These are phyloP conservation scores for Hylomyscus alleni DNA, from an alignment of 2,797 vertebrate species.

Conservation along the genomic window DNA sequence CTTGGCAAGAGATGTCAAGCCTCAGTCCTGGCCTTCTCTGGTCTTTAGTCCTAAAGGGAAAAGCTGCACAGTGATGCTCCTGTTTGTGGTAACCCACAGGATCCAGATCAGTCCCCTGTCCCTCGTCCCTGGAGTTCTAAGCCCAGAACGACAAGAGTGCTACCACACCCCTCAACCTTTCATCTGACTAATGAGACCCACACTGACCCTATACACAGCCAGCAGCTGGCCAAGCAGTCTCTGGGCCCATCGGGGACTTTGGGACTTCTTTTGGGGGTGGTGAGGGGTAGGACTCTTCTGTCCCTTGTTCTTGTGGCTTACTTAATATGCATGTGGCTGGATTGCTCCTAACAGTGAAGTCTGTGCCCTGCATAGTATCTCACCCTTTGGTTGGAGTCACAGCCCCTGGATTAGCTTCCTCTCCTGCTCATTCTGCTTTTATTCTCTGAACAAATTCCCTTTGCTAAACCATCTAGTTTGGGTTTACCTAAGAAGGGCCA, in stretches of 20 bases:
- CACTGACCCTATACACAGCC: neutral
- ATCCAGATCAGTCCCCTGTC: neutral
- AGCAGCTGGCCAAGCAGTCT: neutral
- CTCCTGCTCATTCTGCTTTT: neutral
- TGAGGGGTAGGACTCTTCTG: neutral
- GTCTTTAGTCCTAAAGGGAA: neutral
- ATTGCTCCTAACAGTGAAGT: neutral
- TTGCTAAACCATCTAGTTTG: slow-evolving; percentile 25
- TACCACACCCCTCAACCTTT: neutral
- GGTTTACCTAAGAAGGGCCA: slow-evolving; percentile 45
- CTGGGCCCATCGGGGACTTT: neutral
- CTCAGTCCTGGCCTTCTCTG: neutral
- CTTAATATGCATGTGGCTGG: neutral
- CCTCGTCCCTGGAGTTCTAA: neutral
- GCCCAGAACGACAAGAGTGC: neutral
- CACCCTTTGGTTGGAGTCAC: rapidly evolving
- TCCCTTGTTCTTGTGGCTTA: neutral
- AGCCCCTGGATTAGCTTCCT: neutral
- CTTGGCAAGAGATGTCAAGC: rapidly evolving
- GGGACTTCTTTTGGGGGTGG: neutral
- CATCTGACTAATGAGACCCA: neutral
- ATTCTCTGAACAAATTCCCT: slow-evolving; percentile 13
- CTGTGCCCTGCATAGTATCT: too few relatives aligned
- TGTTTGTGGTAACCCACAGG: neutral
- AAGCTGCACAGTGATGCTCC: neutral